Conservation (phyloP, 2,113 vertebrate genomes). For the Eulemur macaco region DNA sequence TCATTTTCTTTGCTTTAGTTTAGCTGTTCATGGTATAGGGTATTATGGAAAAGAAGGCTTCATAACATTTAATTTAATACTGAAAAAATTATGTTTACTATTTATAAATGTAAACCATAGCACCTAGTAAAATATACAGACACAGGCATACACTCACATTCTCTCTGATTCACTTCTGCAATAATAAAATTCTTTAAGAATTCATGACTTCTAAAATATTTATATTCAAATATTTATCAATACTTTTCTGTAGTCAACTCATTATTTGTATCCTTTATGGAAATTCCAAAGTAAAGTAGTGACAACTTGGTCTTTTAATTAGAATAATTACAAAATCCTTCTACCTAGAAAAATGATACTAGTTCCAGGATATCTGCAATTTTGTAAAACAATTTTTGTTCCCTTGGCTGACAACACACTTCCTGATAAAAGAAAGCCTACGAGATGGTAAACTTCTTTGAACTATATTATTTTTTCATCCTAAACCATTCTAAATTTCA, state of each 20-base stretch:
- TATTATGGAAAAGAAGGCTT: constrained; percentile 40
- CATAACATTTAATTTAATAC: constrained; percentile 15
- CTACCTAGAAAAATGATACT: constrained; percentile 51
- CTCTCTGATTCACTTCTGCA: not conserved
- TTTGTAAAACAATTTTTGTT: constrained; percentile 34
- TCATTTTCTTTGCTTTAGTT: constrained; percentile 38
- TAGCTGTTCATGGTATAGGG: constrained; percentile 28
- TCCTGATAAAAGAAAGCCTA: constrained; percentile 19
- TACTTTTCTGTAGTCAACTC: constrained; percentile 34
- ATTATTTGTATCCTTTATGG: constrained; percentile 5
- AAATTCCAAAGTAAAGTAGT: constrained; percentile 38
- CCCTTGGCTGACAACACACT: not conserved
- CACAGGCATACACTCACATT: not conserved
- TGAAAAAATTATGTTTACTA: not conserved
- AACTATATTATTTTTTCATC: constrained; percentile 45
- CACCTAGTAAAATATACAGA: not conserved
- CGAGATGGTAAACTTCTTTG: constrained; percentile 12
- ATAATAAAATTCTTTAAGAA: constrained; percentile 20
- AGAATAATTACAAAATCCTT: constrained; percentile 49
- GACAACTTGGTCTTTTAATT: constrained; percentile 33
- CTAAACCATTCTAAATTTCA: constrained; percentile 35
- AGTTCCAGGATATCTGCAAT: constrained; percentile 57
- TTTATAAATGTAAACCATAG: constrained; percentile 26
- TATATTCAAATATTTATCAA: constrained; percentile 46
- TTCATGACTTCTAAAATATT: constrained; percentile 46